Evolutionary conservation across 1,140 invertebrate genomes (phyloP).

Genomic region (Agrilus planipennis): DNA sequence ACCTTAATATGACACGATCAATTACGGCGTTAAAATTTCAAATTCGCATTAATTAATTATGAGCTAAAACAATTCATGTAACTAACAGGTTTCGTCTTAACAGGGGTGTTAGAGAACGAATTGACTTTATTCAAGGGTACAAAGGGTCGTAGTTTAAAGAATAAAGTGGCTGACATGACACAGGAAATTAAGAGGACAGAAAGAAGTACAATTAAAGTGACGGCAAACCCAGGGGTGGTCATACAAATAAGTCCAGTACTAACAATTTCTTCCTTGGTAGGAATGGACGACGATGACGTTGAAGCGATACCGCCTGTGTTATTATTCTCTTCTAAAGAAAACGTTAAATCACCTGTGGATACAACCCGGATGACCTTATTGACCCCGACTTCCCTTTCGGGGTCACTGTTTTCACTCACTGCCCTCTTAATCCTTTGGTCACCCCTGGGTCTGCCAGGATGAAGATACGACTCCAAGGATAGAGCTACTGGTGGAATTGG

Average conservation of each 20-base stretch:
- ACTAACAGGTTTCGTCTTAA: too few species aligned
- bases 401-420: constrained; percentile 42
- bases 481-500: constrained; percentile 46
- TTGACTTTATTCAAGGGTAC: too few species aligned
- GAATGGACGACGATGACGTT: constrained; percentile 57
- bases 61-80: too few species aligned
- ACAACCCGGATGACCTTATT: constrained; percentile 76
- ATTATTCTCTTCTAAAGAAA: constrained; percentile 58
- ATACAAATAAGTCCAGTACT: constrained; percentile 67
- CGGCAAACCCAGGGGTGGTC: constrained; percentile 81
- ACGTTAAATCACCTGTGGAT: constrained; percentile 73
- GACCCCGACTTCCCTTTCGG: constrained; percentile 67
- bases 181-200: constrained; percentile 71
- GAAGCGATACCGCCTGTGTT: constrained; percentile 34
- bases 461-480: constrained; percentile 50
- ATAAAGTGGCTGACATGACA: constrained; percentile 71
- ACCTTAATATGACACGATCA: too few species aligned
- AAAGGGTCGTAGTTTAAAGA: constrained; percentile 61
- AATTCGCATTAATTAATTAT: too few species aligned
- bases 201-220: constrained; percentile 68
- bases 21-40: too few species aligned
- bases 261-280: constrained; percentile 40
- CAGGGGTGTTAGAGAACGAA: too few species aligned
- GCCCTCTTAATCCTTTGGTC: constrained; percentile 57
- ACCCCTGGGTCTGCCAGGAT: constrained; percentile 53